Base-by-base conservation (phyloP, 2,888 invertebrate species). In the Erebia palarica region DNA sequence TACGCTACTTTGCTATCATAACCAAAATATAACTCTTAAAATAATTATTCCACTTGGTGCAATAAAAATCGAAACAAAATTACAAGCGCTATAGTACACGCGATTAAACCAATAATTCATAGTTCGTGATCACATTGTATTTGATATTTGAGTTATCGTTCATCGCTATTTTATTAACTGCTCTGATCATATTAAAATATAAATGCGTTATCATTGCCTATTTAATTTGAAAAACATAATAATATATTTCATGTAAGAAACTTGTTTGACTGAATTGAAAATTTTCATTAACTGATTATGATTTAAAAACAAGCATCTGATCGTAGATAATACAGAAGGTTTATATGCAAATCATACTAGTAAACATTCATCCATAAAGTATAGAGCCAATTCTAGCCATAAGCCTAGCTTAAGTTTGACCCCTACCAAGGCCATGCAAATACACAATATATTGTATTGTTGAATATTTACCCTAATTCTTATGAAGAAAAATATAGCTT, bases 31-130 rank as follows among this genome's bases (percentile, higher is more conserved):
- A 64, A 59, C 47, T 18, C 13, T 36, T n/a, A 58, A 36, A 74
- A 75, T 8, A 63, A 63, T 1, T 11, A 14, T 44, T 44, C 13
- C 63, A 73, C 72, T 73, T 78, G 74, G 75, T 79, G 36, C 14
- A 51, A 11, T 49, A 80, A 81, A 83, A 82, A 84, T 84, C 84
- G 75, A 84, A 83, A 75, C 9, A 69, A 73, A 58, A 74, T 36
- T 7, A 36, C 36, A 36, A 36, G 36, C 36, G 78, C 71, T 71
- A n/a, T n/a, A 73, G 75, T 71, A 73, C 84, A 85, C 83, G 84
- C 84, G 79, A 84, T 75, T 60, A 64, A 60, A 65, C 68, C 36
- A 36, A 36, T 68, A 75, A 76, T 75, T 72, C 70, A 53, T 65
- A 57, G 44, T 63, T 68, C 65, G 60, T 68, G 65, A 47, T 55